phyloP scores from a whole-genome alignment of 64 coral and sea anemone genomes.

The Montipora capricornis region DNA sequence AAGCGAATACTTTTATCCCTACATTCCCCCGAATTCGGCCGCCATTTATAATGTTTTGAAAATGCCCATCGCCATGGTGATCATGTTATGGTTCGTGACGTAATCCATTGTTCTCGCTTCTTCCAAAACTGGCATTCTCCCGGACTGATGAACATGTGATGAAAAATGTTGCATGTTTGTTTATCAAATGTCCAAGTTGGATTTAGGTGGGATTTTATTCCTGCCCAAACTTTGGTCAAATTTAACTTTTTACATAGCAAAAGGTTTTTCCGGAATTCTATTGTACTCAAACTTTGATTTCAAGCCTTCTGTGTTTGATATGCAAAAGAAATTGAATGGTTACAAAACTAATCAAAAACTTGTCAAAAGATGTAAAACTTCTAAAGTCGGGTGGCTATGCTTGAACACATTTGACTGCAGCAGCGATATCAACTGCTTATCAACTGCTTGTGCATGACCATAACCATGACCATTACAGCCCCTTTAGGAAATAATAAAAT shows the following conservation, averaged over 20 bases:
- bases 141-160: not conserved
- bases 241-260: conserved; percentile 15
- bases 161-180: conserved; percentile 5
- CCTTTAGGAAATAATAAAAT: conserved; percentile 8
- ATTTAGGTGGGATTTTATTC: conserved; percentile 1
- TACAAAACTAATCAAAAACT: conserved; percentile 20
- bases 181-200: conserved; percentile 18
- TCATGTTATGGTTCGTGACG: not conserved
- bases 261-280: conserved; percentile 11
- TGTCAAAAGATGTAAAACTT: conserved; percentile 4
- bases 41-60: not conserved
- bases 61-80: not conserved
- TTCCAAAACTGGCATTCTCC: conserved; percentile 12
- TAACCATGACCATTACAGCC: conserved; percentile 11
- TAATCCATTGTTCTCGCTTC: not conserved
- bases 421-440: conserved; percentile 7
- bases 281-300: conserved; percentile 6
- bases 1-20: too few relatives aligned
- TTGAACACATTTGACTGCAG: conserved; percentile 1
- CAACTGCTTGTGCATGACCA: conserved; percentile 9
- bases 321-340: conserved; percentile 10
- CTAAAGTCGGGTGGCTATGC: not conserved
- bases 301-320: conserved; percentile 14
- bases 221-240: conserved; percentile 18
- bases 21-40: not conserved